Conservation (phyloP, 2,888 invertebrate species). For the Furcula furcula region DNA sequence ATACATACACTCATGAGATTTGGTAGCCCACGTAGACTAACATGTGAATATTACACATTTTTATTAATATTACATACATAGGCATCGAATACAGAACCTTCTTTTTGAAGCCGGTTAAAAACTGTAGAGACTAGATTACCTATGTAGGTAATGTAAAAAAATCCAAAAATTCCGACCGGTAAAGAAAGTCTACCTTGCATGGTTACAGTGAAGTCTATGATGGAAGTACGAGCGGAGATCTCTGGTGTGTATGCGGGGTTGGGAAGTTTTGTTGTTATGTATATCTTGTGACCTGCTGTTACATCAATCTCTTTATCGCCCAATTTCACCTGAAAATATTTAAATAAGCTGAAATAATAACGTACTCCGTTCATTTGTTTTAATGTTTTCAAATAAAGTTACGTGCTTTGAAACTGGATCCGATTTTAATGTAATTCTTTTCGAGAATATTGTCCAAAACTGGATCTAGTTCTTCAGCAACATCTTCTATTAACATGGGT, state of each 20-base stretch:
- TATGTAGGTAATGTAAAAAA: too few relatives aligned
- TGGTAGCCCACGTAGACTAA: too few relatives aligned
- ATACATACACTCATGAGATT: too few relatives aligned
- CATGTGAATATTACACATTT: too few relatives aligned
- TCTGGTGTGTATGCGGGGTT: slow-evolving; percentile 95
- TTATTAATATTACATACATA: too few relatives aligned
- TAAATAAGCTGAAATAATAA: too few relatives aligned
- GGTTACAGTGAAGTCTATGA: slow-evolving; percentile 95
- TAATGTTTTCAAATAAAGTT: too few relatives aligned
- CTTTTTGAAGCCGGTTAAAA: too few relatives aligned
- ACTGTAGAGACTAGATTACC: too few relatives aligned
- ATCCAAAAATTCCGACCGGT: too few relatives aligned
- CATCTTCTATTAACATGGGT: slow-evolving; percentile 92
- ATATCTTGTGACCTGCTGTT: slow-evolving; percentile 86
- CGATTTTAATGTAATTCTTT: slow-evolving; percentile 92
- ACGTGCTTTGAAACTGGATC: slow-evolving; percentile 86
- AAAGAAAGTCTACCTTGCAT: slow-evolving; percentile 93
- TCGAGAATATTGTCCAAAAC: slow-evolving; percentile 92
- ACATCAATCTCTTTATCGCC: slow-evolving; percentile 94
- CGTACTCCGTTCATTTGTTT: too few relatives aligned
- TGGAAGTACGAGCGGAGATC: slow-evolving; percentile 90
- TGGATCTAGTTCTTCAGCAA: slow-evolving; percentile 92
- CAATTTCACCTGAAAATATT: slow-evolving; percentile 87
- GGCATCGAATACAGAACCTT: too few relatives aligned
- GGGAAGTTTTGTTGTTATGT: slow-evolving; percentile 93